Evolutionary conservation across 2,797 vertebrate genomes (phyloP).

Genomic region (Loriculus beryllinus): DNA sequence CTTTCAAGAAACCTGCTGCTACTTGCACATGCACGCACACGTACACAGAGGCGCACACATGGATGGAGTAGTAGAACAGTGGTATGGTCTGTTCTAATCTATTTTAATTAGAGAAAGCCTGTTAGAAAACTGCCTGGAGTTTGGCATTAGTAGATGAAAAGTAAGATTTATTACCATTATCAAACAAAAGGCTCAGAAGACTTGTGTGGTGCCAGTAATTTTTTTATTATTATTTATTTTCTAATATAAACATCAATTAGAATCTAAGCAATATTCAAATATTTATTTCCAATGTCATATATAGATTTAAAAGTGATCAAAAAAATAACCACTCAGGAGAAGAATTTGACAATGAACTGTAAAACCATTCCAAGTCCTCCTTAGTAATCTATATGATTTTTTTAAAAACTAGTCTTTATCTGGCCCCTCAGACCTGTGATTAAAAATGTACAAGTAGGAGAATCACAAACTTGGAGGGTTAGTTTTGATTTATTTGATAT

Average conservation of each 20-base stretch:
- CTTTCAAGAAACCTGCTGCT: neutral
- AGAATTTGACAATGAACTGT: neutral
- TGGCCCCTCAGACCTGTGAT: neutral
- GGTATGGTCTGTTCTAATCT: neutral
- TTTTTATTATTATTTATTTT: neutral
- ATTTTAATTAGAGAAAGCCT: neutral
- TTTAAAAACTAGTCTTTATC: neutral
- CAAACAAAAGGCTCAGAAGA: neutral
- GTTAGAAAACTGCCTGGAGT: neutral
- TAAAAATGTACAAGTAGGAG: neutral
- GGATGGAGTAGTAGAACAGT: neutral
- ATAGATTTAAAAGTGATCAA: neutral
- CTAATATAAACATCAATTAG: neutral
- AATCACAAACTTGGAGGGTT: neutral
- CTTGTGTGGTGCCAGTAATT: neutral
- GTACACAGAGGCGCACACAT: too few species aligned
- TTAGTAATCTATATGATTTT: neutral
- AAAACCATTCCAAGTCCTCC: neutral
- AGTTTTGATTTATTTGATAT: neutral
- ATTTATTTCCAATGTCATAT: neutral
- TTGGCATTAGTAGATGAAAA: neutral
- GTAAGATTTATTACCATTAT: neutral
- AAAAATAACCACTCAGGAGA: neutral
- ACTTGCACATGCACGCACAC: neutral
- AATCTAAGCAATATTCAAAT: neutral